Percentiles rank a stretch among this genome's conserved stretches.
Evolutionary conservation across 2,888 invertebrate species (phyloP).

Genomic region (Chymomyza fuscimana): DNA sequence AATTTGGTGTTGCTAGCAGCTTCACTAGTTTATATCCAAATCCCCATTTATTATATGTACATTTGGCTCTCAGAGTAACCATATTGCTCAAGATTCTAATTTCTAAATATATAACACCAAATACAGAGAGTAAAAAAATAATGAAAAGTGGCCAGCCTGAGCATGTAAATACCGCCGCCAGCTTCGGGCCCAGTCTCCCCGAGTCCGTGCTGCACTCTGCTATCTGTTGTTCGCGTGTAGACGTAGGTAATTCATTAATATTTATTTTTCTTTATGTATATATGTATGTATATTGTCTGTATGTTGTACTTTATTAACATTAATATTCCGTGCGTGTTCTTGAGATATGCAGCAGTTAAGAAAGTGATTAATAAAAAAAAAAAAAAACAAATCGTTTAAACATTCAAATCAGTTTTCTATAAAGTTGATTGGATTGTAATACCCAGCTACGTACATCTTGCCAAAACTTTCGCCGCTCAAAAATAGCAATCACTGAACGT

Average conservation of each 20-base stretch:
- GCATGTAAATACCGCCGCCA: slow-evolving; percentile 53
- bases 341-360: not conserved
- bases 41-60: not conserved
- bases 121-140: slow-evolving; percentile 37
- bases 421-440: not conserved
- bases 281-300: not conserved
- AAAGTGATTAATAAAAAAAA: slow-evolving; percentile 4
- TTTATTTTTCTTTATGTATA: slow-evolving; percentile 22
- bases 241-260: slow-evolving; percentile 46
- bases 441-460: slow-evolving; percentile 16
- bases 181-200: slow-evolving; percentile 65
- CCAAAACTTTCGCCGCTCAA: slow-evolving; percentile 43
- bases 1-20: not conserved
- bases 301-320: not conserved
- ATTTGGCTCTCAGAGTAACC: slow-evolving; percentile 18
- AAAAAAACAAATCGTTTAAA: not conserved
- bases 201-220: slow-evolving; percentile 70
- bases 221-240: slow-evolving; percentile 58
- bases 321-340: slow-evolving; percentile 12
- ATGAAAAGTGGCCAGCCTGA: slow-evolving; percentile 37
- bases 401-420: not conserved
- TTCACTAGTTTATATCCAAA: not conserved
- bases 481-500: slow-evolving; percentile 43
- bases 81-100: slow-evolving; percentile 20
- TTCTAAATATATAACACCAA: slow-evolving; percentile 55